phyloP scores from a whole-genome alignment of 2,113 vertebrate species.

The Alosa alosa region DNA sequence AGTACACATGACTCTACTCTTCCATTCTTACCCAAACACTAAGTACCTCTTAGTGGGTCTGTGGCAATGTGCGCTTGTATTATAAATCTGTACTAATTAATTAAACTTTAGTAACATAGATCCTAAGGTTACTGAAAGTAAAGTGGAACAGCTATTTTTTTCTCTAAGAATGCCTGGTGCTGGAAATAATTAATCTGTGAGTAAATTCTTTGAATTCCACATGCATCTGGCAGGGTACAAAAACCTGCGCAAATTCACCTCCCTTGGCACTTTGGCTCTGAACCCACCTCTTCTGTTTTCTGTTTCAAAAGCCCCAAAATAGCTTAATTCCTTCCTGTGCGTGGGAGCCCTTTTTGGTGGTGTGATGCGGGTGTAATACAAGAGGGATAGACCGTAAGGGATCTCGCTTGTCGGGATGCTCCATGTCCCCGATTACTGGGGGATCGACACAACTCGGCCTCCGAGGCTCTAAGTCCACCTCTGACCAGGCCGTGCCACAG shows the following conservation, averaged over 20 bases:
- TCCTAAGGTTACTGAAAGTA: background rate
- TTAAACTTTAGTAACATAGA: background rate
- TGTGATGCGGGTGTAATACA: background rate
- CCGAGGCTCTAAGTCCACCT: background rate
- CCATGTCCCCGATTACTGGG: background rate
- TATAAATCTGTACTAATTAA: background rate
- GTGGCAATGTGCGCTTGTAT: background rate
- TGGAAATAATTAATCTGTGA: constrained; percentile 3
- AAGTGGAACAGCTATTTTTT: background rate
- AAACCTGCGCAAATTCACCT: background rate
- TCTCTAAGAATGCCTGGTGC: background rate
- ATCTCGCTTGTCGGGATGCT: background rate
- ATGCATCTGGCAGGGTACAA: background rate
- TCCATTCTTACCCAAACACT: background rate
- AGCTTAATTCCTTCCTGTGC: constrained; percentile 14
- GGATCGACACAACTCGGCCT: background rate
- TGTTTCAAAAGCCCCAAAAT: background rate
- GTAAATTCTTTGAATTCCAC: background rate
- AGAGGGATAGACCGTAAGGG: background rate
- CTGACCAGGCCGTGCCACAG: background rate
- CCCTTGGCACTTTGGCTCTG: constrained; percentile 1
- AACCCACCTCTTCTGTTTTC: constrained; percentile 18
- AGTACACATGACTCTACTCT: background rate
- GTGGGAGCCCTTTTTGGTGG: constrained; percentile 1
- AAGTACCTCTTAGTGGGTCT: background rate